phyloP scores from a whole-genome alignment of 2,113 vertebrate genomes.

The Tragelaphus scriptus region DNA sequence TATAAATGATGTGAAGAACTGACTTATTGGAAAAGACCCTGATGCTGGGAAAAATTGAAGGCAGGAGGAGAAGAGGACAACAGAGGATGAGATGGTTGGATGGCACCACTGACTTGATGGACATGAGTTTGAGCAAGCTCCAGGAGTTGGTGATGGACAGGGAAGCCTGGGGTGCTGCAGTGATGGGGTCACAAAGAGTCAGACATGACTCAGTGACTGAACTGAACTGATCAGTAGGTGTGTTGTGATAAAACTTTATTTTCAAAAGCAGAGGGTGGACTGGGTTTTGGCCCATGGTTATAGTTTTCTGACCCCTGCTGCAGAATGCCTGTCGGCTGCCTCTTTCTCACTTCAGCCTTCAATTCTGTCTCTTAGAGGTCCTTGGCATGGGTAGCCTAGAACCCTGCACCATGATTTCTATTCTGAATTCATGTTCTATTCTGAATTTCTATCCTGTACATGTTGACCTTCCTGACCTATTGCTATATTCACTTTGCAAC shows the following conservation, averaged over 20 bases:
- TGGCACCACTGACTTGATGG: background rate
- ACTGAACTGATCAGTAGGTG: background rate
- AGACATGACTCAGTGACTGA: background rate
- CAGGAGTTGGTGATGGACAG: background rate
- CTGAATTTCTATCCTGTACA: background rate
- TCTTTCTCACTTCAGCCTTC: background rate
- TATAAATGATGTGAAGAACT: background rate
- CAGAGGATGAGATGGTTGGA: background rate
- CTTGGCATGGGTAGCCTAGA: background rate
- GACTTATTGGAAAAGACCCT: background rate
- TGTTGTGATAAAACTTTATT: background rate
- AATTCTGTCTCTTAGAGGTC: background rate
- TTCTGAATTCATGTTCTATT: background rate
- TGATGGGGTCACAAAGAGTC: background rate
- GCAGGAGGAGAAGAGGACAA: background rate
- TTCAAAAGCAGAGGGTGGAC: background rate
- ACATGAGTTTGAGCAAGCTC: background rate
- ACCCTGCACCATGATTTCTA: background rate
- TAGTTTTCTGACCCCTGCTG: background rate
- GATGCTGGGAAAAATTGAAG: background rate
- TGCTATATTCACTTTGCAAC: background rate
- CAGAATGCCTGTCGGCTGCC: background rate
- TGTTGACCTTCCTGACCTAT: background rate
- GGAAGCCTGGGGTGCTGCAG: background rate
- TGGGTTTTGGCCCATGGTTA: background rate